Conservation (phyloP, 2,888 invertebrate species). For the Brachypterus glaber region DNA sequence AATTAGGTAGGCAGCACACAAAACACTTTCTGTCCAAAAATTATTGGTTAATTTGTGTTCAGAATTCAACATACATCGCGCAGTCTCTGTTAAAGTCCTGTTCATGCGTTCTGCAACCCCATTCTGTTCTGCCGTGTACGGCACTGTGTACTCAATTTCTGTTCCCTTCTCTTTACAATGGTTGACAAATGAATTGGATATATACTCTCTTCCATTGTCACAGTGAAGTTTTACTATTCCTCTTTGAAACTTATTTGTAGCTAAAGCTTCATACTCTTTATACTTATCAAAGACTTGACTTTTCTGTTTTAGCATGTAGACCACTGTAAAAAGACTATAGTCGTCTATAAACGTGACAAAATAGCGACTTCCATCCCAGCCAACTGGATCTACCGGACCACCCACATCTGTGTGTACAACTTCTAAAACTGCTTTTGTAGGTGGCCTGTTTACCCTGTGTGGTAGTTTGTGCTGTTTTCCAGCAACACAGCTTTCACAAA, state of each 20-base stretch:
- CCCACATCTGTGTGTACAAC: slow-evolving; percentile 30
- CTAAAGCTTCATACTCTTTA: slow-evolving; percentile 8
- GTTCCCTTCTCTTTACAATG: slow-evolving; percentile 6
- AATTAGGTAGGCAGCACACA: too few species aligned
- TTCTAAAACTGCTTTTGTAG: slow-evolving; percentile 26
- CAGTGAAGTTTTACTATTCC: slow-evolving; percentile 3
- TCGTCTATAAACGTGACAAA: slow-evolving; percentile 31
- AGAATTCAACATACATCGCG: slow-evolving; percentile 4
- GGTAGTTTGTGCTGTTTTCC: slow-evolving; percentile 21
- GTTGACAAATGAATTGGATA: slow-evolving; percentile 4
- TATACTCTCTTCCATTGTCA: slow-evolving; percentile 10
- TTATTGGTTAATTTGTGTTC: too few species aligned
- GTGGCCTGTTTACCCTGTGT: slow-evolving; percentile 14
- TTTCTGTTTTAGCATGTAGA: slow-evolving; percentile 20
- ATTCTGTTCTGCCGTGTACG: slow-evolving; percentile 4
- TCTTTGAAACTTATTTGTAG: slow-evolving; percentile 3
- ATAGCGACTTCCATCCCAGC: slow-evolving; percentile 26
- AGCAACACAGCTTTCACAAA: slow-evolving; percentile 31
- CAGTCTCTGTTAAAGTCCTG: slow-evolving; percentile 4
- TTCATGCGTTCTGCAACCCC: slow-evolving; percentile 6
- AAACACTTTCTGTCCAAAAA: too few species aligned
- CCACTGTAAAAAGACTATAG: slow-evolving; percentile 30
- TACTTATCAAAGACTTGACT: slow-evolving; percentile 8
- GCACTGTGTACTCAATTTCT: slow-evolving; percentile 5
- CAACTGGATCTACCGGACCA: slow-evolving; percentile 27